phyloP scores from a whole-genome alignment of 2,797 vertebrate genomes.

The Aphelocoma californica region DNA sequence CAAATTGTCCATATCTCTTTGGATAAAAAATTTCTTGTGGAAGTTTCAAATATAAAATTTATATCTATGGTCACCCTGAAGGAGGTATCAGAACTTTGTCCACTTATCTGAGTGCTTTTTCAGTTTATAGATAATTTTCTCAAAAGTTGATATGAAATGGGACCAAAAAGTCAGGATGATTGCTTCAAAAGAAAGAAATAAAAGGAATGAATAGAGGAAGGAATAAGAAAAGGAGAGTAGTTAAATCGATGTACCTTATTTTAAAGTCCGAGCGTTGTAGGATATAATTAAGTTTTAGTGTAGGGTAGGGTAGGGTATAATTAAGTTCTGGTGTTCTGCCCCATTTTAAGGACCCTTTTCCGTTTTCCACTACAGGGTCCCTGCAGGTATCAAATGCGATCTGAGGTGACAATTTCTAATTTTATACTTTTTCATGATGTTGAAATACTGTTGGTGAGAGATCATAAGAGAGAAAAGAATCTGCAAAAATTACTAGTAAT shows the following conservation, averaged over 20 bases:
- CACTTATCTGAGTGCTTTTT: neutral
- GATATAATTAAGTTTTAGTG: neutral
- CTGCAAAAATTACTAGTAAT: neutral
- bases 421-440: neutral
- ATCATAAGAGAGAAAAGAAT: neutral
- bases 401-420: neutral
- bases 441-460: neutral
- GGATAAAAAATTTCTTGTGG: neutral
- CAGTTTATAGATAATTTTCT: neutral
- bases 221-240: neutral
- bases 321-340: neutral
- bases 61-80: neutral
- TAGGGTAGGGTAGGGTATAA: neutral
- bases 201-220: neutral
- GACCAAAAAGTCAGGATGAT: neutral
- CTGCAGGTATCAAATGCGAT: neutral
- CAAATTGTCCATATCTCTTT: neutral
- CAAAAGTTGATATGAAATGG: neutral
- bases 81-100: neutral
- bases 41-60: neutral
- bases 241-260: neutral
- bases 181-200: neutral
- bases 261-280: accelerated
- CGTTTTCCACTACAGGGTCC: neutral
- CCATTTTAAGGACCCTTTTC: neutral